Evolutionary conservation across 2,888 invertebrate species (phyloP).

Genomic region (Hanleya hanleyi): DNA sequence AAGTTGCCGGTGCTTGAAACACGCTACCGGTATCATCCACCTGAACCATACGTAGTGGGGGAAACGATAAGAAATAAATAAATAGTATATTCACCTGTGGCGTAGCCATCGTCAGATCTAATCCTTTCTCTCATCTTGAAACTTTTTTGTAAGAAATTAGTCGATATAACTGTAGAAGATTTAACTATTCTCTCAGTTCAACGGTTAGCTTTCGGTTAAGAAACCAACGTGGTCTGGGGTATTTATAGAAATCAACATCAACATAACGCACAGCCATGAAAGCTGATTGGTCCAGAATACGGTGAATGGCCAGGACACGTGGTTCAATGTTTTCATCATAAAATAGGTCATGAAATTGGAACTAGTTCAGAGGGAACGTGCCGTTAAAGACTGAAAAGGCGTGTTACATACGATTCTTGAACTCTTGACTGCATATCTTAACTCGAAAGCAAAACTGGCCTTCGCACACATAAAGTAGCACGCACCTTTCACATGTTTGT

Average conservation of each 20-base stretch:
- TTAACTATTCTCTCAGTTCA: background rate
- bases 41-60: background rate
- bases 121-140: conserved; percentile 4
- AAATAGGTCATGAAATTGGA: background rate
- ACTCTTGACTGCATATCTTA: conserved; percentile 9
- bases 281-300: background rate
- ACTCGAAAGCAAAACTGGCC: no score
- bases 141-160: background rate
- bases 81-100: background rate
- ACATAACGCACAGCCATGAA: background rate
- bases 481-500: no score
- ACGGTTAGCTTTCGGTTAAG: background rate
- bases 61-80: background rate
- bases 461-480: no score
- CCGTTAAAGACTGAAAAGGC: background rate
- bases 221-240: no score
- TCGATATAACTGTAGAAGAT: background rate
- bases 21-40: no score
- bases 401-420: background rate
- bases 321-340: background rate
- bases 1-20: no score
- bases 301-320: background rate
- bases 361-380: no score
- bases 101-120: conserved; percentile 1
- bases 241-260: background rate